A percentile compares a stretch with the other conserved stretches of the same genome.
phyloP scores from a whole-genome alignment of 2,797 vertebrate genomes.

The Anabas testudineus region DNA sequence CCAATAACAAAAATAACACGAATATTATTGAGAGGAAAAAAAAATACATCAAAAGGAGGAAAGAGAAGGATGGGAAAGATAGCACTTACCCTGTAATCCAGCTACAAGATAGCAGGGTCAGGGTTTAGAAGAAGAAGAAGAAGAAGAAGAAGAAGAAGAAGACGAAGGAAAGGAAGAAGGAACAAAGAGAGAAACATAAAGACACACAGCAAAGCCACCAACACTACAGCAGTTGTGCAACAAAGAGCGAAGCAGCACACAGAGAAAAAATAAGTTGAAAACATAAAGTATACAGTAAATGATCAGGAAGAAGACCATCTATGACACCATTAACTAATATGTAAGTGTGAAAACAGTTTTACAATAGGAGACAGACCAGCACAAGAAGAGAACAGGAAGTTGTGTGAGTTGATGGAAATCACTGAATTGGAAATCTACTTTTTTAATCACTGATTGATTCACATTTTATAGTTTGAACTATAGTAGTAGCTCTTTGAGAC shows the following conservation, averaged over 20 bases:
- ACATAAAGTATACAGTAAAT: constrained; percentile 5
- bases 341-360: neutral
- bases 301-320: constrained; percentile 17
- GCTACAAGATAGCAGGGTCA: constrained; percentile 92
- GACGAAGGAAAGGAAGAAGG: constrained; percentile 88
- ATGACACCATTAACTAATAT: neutral
- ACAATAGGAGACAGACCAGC: constrained; percentile 8
- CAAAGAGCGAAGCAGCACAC: constrained; percentile 57
- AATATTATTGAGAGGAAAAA: constrained; percentile 66
- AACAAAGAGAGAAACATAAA: constrained; percentile 78
- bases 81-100: constrained; percentile 94
- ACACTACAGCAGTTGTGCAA: constrained; percentile 45
- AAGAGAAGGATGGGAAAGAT: constrained; percentile 80
- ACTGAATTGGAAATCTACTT: neutral
- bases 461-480: neutral
- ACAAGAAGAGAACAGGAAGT: neutral
- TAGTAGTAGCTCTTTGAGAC: neutral
- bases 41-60: constrained; percentile 51
- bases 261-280: constrained; percentile 22
- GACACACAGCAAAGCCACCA: constrained; percentile 68
- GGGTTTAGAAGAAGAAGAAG: constrained; percentile 88
- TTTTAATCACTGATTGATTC: neutral
- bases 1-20: constrained; percentile 79
- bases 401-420: constrained; percentile 5
- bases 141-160: constrained; percentile 89